Evolutionary conservation across 2,797 vertebrate genomes (phyloP), one percentile per base, ranked within the genome.

Genomic region (Gallinago nigripennis): DNA sequence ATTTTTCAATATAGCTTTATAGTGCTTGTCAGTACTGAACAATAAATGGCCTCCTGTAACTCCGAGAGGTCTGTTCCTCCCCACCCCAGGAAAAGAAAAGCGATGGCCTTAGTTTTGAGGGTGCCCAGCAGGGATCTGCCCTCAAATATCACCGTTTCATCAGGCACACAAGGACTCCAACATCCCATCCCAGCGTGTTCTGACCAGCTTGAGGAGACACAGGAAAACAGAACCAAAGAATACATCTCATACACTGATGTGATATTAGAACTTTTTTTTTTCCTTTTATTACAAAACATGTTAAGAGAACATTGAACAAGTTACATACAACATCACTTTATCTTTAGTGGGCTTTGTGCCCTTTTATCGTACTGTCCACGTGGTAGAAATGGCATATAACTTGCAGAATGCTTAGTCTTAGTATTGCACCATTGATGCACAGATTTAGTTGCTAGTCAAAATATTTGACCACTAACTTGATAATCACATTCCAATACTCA

Each of bases 241-340:
- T 0, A 92, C 25, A 88, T 58, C 75, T 92, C 68, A n/a, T 12
- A 92, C 92, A 28, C 92, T 54, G 51, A 51, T 82, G 37, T 92
- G 88, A 65, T 85, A 92, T 93, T 95, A 97, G 96, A 95, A 93
- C 58, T 68, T 71, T 90, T 87, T 87, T 82, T 33, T 37, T 24
- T 27, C 7, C 46, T 96, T 96, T 97, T 96, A 97, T 96, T 97
- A 97, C 93, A 96, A 97, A 96, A 97, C 92, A 97, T 92, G 88
- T 96, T 96, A 96, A 95, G 95, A 97, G 96, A 95, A 96, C 96
- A 97, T 96, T 93, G 93, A 95, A 95, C 96, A 96, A 95, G 88
- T 96, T 95, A 97, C 96, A 96, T 95, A 96, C 72, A 95, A 93
- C 92, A 97, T 90, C 75, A 88, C 86, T 94, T 95, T n/a, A 61